Percentiles rank a stretch among this genome's conserved stretches.
Conservation (phyloP, 2,113 vertebrate genomes). For the Nyctereutes procyonoides region DNA sequence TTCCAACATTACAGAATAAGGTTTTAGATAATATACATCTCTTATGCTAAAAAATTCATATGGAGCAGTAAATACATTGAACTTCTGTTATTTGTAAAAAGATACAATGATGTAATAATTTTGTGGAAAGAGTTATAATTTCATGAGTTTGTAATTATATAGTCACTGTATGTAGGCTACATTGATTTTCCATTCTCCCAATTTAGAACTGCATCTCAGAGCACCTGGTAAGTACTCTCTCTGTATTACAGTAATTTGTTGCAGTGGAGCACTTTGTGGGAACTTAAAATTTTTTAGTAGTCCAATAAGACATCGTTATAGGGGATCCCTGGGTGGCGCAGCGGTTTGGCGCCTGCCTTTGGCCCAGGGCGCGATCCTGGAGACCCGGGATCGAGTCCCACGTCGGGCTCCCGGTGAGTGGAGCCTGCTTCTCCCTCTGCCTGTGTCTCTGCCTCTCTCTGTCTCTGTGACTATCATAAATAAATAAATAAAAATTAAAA, state of each 20-base stretch:
- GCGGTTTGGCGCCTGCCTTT: too few species aligned
- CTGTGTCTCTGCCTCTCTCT: too few species aligned
- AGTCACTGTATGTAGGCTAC: not conserved
- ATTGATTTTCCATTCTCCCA: conserved; percentile 70
- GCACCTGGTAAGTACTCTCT: not conserved
- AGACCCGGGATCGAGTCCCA: too few species aligned
- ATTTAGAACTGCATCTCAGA: conserved; percentile 53
- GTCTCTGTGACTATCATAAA: too few species aligned
- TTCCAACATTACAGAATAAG: conserved; percentile 10
- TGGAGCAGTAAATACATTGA: conserved; percentile 13
- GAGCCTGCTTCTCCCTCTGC: too few species aligned
- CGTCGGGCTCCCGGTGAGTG: too few species aligned
- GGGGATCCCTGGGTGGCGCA: too few species aligned
- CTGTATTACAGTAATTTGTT: conserved; percentile 62
- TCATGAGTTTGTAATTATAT: conserved; percentile 64
- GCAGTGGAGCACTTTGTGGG: conserved; percentile 52
- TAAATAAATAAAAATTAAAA: too few species aligned
- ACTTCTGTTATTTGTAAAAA: conserved; percentile 56
- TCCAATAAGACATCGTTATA: conserved; percentile 40
- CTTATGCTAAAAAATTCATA: not conserved
- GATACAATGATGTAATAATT: conserved; percentile 15
- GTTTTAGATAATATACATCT: not conserved
- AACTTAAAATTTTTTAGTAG: conserved; percentile 56
- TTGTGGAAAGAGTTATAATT: conserved; percentile 69
- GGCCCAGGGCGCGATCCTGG: too few species aligned